Evolutionary conservation across 2,797 vertebrate genomes (phyloP), one percentile per base, ranked within the genome.

Genomic region (Centropyge bicolor): DNA sequence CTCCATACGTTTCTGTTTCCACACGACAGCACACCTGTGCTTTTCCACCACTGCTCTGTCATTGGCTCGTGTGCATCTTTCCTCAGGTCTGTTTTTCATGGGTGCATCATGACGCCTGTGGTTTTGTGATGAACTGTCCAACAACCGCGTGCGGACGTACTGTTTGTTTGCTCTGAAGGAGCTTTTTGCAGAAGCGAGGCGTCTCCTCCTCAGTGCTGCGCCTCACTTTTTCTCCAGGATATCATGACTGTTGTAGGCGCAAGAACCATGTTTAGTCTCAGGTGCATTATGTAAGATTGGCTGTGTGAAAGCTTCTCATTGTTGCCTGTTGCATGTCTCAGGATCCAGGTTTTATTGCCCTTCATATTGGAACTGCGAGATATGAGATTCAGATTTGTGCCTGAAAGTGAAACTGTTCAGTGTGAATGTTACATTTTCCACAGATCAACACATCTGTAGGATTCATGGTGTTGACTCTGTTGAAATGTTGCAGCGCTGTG

Each of bases 391-490:
- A 3, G 16, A 73, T 60, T 36, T 60, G 38, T 36, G 24, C n/a
- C 51, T 6, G 14, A 41, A 43, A 43, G 17, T 41, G 20, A 16
- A 35, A n/a, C 31, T 55, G 17, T 31, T 48, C 12, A 22, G 31
- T n/a, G 45, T 38, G 31, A 61, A 56, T 8, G 51, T 14, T 19
- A 20, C 49, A 48, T 70, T 56, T 16, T 0, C 22, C 31, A 70
- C 43, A 43, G n/a, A 72, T 75, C 27, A 43, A 51, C 76, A 62
- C 76, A 74, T 62, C 61, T 59, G 43, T 59, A 62, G 78, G 70
- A 70, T 65, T 69, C 52, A 49, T 16, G 55, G 57, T 74, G 71
- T 68, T 66, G 64, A 73, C 55, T 82, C 61, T 36, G 16, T 31
- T 31, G 19, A 67, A 68, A 54, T 35, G 22, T 54, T 31, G 70